phyloP scores from a whole-genome alignment of 2,797 vertebrate genomes.

The Trichosurus vulpecula region DNA sequence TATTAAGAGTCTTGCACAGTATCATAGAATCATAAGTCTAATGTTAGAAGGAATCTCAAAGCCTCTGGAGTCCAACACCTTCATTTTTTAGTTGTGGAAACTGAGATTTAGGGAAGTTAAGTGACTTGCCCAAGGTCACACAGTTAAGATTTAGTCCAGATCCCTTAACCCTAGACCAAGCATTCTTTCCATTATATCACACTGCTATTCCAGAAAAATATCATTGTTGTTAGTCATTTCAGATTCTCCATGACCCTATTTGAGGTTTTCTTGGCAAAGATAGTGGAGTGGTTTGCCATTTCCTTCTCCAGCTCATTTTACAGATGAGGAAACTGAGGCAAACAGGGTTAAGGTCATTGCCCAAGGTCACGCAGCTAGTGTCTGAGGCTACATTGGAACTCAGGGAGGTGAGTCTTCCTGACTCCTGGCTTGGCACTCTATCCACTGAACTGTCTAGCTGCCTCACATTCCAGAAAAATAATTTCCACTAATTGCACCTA shows the following conservation, averaged over 20 bases:
- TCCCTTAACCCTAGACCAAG: not conserved
- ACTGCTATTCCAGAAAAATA: not conserved
- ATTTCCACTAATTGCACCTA: not conserved
- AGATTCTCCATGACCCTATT: not conserved
- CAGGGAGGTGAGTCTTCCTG: not conserved
- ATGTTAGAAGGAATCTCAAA: not conserved
- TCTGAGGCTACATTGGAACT: not conserved
- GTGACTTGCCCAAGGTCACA: not conserved
- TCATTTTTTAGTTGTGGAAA: not conserved
- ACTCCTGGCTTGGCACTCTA: not conserved
- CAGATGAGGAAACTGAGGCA: accelerated
- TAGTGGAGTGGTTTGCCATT: not conserved
- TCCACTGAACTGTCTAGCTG: not conserved
- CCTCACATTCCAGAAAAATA: not conserved
- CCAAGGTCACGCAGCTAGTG: not conserved
- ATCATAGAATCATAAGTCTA: not conserved
- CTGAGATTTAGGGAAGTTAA: not conserved
- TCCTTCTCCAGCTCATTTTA: not conserved
- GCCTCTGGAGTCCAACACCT: not conserved
- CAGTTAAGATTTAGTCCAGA: not conserved
- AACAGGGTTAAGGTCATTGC: not conserved
- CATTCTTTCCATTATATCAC: not conserved
- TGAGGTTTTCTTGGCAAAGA: not conserved
- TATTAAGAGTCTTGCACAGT: not conserved
- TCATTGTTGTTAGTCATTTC: not conserved